A percentile compares a stretch with the other conserved stretches of the same genome.
phyloP scores from a whole-genome alignment of 2,888 invertebrate genomes.

The Dolichopus griseipennis region DNA sequence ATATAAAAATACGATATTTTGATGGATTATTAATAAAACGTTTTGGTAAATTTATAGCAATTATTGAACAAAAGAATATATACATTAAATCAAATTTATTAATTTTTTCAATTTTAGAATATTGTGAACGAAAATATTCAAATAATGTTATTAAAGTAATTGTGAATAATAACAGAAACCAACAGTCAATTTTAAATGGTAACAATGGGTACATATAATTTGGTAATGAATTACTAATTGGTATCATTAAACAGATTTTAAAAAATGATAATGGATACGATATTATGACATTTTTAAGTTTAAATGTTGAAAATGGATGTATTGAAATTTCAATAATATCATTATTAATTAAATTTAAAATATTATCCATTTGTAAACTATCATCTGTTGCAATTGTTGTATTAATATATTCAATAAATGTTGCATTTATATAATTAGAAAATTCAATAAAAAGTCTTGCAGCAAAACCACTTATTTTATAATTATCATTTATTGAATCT shows the following conservation, averaged over 20 bases:
- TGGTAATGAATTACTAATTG: slow-evolving; percentile 29
- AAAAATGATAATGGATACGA: slow-evolving; percentile 34
- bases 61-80: slow-evolving; percentile 26
- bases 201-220: slow-evolving; percentile 30
- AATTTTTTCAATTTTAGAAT: neutral
- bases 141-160: slow-evolving; percentile 19
- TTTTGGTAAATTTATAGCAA: slow-evolving; percentile 28
- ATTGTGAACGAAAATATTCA: slow-evolving; percentile 16
- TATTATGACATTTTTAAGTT: slow-evolving; percentile 28
- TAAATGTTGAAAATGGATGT: slow-evolving; percentile 33
- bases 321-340: slow-evolving; percentile 26
- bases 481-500: slow-evolving; percentile 13
- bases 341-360: slow-evolving; percentile 28
- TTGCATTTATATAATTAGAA: slow-evolving; percentile 27
- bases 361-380: slow-evolving; percentile 30
- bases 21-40: neutral
- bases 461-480: slow-evolving; percentile 27
- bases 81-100: neutral
- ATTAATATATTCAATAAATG: slow-evolving; percentile 22
- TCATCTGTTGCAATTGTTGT: slow-evolving; percentile 15
- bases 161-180: slow-evolving; percentile 25
- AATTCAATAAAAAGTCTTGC: slow-evolving; percentile 29
- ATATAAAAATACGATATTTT: neutral
- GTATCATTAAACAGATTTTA: slow-evolving; percentile 35
- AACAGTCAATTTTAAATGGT: slow-evolving; percentile 29